Evolutionary conservation across 2,113 vertebrate genomes (phyloP).

Genomic region (Taxidea taxus): DNA sequence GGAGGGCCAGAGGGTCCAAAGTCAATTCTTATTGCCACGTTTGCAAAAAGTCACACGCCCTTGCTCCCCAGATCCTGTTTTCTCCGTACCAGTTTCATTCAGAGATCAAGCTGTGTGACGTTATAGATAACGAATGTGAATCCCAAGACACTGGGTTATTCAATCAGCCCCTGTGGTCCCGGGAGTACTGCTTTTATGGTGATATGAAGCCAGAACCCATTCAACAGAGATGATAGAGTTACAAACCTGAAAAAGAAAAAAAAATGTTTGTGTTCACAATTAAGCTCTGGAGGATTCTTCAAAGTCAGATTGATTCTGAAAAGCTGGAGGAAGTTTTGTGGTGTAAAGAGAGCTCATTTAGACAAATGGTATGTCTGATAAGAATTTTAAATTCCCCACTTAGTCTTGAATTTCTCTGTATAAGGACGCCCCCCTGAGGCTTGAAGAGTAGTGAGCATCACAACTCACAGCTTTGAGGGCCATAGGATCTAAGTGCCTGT

Average conservation of each 20-base stretch:
- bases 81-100: background rate
- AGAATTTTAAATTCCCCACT: slow-evolving; percentile 25
- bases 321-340: slow-evolving; percentile 45
- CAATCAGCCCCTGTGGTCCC: background rate
- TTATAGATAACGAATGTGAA: background rate
- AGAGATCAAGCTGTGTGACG: background rate
- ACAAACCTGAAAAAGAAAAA: background rate
- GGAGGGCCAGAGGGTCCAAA: background rate
- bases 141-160: background rate
- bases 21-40: background rate
- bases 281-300: slow-evolving; percentile 56
- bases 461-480: background rate
- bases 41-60: background rate
- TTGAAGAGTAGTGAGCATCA: background rate
- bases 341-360: slow-evolving; percentile 39
- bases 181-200: background rate
- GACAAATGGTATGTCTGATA: slow-evolving; percentile 39
- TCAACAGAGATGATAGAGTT: slow-evolving; percentile 21
- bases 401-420: background rate
- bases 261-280: background rate
- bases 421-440: slow-evolving; percentile 11
- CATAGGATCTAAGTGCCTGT: background rate
- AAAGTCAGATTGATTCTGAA: slow-evolving; percentile 62
- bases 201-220: slow-evolving; percentile 2
- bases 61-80: background rate